phyloP scores from a whole-genome alignment of 2,113 vertebrate genomes.

The Cairina moschata region DNA sequence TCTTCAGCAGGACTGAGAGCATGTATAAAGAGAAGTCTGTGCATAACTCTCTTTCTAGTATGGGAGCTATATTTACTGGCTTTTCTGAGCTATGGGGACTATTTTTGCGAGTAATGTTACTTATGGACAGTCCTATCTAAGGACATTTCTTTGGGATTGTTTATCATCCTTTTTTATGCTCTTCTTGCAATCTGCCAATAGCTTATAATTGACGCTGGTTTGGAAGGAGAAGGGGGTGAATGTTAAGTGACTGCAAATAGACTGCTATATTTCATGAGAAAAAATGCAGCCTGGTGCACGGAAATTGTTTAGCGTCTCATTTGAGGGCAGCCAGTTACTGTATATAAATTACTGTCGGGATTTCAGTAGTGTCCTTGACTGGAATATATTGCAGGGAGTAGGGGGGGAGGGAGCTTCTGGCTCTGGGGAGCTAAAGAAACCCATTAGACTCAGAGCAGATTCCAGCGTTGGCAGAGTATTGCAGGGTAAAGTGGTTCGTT shows the following conservation, averaged over 20 bases:
- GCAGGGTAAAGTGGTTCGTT: neutral
- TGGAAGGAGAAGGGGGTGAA: neutral
- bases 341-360: constrained; percentile 25
- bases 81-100: constrained; percentile 17
- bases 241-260: neutral
- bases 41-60: constrained; percentile 13
- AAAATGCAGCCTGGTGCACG: constrained; percentile 5
- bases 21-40: neutral
- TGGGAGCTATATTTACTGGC: constrained; percentile 26
- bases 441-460: neutral
- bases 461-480: neutral
- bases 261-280: neutral
- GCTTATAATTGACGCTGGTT: neutral
- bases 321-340: constrained; percentile 28
- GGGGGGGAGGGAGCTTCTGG: neutral
- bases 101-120: constrained; percentile 1
- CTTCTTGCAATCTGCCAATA: neutral
- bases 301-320: neutral
- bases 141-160: neutral
- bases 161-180: neutral
- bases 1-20: neutral
- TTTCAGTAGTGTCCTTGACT: constrained; percentile 34
- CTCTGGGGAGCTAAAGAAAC: constrained; percentile 1
- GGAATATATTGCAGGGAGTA: neutral
- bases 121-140: neutral